phyloP scores from a whole-genome alignment of 2,113 vertebrate genomes.

The Passer montanus region DNA sequence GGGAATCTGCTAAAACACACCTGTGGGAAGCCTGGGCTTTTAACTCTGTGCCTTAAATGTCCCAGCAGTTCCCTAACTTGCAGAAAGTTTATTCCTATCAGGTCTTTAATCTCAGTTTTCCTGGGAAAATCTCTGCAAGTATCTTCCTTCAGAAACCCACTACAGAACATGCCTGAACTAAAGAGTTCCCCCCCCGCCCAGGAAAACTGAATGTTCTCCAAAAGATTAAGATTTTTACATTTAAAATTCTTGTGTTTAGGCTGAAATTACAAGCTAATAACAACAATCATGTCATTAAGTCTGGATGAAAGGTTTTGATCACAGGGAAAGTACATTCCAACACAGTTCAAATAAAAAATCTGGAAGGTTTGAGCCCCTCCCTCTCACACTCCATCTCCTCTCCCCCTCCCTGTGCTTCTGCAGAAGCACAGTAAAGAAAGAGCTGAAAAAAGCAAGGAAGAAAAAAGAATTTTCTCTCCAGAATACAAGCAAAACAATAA shows the following conservation, averaged over 20 bases:
- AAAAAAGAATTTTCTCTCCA: not conserved
- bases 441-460: not conserved
- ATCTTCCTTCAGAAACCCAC: not conserved
- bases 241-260: not conserved
- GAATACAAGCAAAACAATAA: not conserved
- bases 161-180: not conserved
- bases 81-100: not conserved
- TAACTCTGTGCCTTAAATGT: not conserved
- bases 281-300: not conserved
- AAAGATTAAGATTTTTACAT: not conserved
- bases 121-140: not conserved
- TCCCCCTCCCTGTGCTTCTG: not conserved
- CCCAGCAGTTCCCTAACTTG: not conserved
- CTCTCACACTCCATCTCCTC: not conserved
- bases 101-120: not conserved
- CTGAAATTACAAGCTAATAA: not conserved
- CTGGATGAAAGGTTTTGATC: constrained; percentile 15
- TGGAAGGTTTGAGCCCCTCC: not conserved
- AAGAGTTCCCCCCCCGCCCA: not conserved
- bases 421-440: not conserved
- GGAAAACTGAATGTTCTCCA: not conserved
- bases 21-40: not conserved
- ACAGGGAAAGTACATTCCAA: not conserved
- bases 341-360: not conserved
- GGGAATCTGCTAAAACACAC: not conserved